phyloP scores from a whole-genome alignment of 2,113 vertebrate genomes.

The Cryptotis parvus region DNA sequence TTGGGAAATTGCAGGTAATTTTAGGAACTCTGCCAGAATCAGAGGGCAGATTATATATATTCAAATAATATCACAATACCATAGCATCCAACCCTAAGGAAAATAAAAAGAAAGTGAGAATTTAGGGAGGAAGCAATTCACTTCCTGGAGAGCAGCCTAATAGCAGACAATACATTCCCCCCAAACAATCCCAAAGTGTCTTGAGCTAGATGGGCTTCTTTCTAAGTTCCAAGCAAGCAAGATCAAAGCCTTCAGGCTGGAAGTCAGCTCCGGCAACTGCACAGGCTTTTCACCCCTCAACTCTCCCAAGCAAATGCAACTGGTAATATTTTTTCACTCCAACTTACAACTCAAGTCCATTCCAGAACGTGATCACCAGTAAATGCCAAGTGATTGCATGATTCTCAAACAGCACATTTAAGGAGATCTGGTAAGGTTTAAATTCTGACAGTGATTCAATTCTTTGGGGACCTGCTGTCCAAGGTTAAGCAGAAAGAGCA shows the following conservation, averaged over 20 bases:
- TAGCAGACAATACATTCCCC: background rate
- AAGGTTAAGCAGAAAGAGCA: slow-evolving; percentile 43
- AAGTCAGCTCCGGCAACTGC: background rate
- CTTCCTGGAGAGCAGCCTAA: background rate
- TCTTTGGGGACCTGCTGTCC: slow-evolving; percentile 62
- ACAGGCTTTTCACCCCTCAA: background rate
- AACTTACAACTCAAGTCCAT: background rate
- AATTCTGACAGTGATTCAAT: slow-evolving; percentile 62
- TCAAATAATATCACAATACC: background rate
- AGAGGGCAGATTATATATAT: background rate
- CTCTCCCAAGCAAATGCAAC: background rate
- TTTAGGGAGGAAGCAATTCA: background rate
- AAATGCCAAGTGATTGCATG: slow-evolving; percentile 18
- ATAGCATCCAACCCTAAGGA: background rate
- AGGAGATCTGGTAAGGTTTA: slow-evolving; percentile 62
- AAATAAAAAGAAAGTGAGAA: background rate
- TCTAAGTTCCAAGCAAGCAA: slow-evolving; percentile 19
- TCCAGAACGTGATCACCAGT: slow-evolving; percentile 12
- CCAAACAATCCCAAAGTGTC: background rate
- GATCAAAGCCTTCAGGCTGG: background rate
- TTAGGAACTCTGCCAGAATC: background rate
- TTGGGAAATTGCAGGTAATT: background rate
- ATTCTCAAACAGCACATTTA: slow-evolving; percentile 48
- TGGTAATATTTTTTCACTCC: background rate
- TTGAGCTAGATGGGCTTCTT: background rate